A percentile compares a stretch with the other conserved stretches of the same genome.
These are phyloP conservation scores for Villa cingulata DNA, from an alignment of 2,888 invertebrate species.

Conservation along the genomic window DNA sequence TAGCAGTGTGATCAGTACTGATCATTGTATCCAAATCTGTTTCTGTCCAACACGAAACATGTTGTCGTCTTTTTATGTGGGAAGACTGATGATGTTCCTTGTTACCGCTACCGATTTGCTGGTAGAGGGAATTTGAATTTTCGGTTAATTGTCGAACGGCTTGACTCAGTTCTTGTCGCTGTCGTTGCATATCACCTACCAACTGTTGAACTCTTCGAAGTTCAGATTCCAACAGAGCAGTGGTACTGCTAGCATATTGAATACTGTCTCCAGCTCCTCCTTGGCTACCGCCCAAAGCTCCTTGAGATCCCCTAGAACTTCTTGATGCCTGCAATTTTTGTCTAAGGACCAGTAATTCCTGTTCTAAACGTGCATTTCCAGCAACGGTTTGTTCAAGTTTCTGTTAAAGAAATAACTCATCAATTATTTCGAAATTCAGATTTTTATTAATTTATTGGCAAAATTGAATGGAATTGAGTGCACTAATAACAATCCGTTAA, in stretches of 20 bases:
- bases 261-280: conserved; percentile 31
- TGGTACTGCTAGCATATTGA: conserved; percentile 41
- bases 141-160: conserved; percentile 76
- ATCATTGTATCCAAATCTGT: conserved; percentile 78
- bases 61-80: conserved; percentile 43
- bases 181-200: conserved; percentile 73
- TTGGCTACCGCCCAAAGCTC: conserved; percentile 17
- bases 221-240: conserved; percentile 63
- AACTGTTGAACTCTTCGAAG: conserved; percentile 69
- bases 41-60: conserved; percentile 64
- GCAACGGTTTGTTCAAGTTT: conserved; percentile 85
- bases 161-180: conserved; percentile 71
- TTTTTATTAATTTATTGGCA: conserved; percentile 1
- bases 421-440: not conserved
- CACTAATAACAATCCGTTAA: not conserved
- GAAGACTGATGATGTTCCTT: conserved; percentile 13
- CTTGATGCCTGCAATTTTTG: conserved; percentile 68
- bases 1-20: conserved; percentile 56
- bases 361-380: conserved; percentile 77
- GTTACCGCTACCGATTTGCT: conserved; percentile 43
- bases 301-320: conserved; percentile 35
- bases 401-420: conserved; percentile 32
- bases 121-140: conserved; percentile 56
- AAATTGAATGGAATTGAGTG: not conserved
- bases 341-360: conserved; percentile 69